Evolutionary conservation across 2,113 vertebrate genomes (phyloP).

Genomic region (Anguilla japonica): DNA sequence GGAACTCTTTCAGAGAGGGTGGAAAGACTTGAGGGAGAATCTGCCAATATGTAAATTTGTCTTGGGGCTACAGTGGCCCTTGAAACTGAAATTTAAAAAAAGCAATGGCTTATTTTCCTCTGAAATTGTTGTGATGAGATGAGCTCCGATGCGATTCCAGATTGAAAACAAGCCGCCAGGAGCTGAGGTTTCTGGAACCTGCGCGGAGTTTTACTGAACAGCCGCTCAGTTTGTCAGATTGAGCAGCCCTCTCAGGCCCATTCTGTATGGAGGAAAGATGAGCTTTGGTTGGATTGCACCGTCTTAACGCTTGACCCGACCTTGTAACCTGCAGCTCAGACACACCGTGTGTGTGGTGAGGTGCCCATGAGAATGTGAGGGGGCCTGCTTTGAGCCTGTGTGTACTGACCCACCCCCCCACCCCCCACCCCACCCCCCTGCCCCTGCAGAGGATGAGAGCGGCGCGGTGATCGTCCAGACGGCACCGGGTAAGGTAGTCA

Average conservation of each 20-base stretch:
- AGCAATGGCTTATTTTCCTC: constrained; percentile 8
- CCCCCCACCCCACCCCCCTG: not conserved
- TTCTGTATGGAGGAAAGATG: not conserved
- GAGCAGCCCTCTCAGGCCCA: not conserved
- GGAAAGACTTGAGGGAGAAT: constrained; percentile 18
- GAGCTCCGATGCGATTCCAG: not conserved
- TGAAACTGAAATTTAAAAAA: not conserved
- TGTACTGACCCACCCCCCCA: not conserved
- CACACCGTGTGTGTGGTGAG: not conserved
- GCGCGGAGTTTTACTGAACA: not conserved
- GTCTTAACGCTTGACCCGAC: not conserved
- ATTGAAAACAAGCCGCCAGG: not conserved
- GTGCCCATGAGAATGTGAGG: not conserved
- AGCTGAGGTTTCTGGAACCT: too few species aligned
- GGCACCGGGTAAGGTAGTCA: constrained; percentile 88
- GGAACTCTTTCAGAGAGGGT: constrained; percentile 12
- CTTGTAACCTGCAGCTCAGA: not conserved
- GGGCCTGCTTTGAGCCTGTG: not conserved
- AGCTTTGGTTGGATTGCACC: not conserved
- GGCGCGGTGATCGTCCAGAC: constrained; percentile 92
- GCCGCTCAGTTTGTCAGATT: not conserved
- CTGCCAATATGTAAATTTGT: constrained; percentile 17
- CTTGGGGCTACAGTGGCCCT: not conserved
- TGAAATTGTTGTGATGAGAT: not conserved
- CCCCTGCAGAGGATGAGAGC: constrained; percentile 79